Evolutionary conservation across 2,113 vertebrate genomes (phyloP).

Genomic region (Fulica atra): DNA sequence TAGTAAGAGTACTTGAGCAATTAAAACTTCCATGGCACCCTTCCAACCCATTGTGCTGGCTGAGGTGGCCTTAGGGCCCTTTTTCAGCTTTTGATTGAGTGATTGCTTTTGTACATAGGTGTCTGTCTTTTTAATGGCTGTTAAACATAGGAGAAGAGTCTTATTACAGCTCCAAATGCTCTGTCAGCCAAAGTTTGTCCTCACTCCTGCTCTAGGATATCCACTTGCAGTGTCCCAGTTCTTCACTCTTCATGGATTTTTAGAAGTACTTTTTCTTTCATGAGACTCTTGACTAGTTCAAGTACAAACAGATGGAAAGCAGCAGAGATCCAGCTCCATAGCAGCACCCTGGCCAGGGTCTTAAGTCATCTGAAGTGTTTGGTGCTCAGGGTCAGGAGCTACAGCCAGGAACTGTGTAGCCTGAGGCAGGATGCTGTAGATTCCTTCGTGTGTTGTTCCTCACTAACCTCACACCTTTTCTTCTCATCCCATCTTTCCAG

Average conservation of each 20-base stretch:
- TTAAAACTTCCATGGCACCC: neutral
- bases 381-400: neutral
- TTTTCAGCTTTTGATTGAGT: constrained; percentile 1
- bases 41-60: neutral
- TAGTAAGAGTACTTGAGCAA: neutral
- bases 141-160: neutral
- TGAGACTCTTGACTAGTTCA: constrained; percentile 37
- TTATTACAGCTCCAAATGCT: neutral
- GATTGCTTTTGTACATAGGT: neutral
- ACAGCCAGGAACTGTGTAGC: constrained; percentile 17
- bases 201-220: constrained; percentile 15
- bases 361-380: constrained; percentile 40
- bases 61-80: constrained; percentile 22
- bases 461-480: neutral
- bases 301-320: constrained; percentile 55
- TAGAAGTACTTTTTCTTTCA: neutral
- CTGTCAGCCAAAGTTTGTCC: constrained; percentile 35
- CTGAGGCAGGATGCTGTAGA: neutral
- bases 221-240: neutral
- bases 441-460: neutral
- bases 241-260: neutral
- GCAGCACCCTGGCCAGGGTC: constrained; percentile 22
- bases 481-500: neutral
- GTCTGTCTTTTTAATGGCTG: neutral
- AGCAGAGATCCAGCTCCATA: neutral